Evolutionary conservation across 1,140 invertebrate genomes (phyloP).

Genomic region (Limonius californicus): DNA sequence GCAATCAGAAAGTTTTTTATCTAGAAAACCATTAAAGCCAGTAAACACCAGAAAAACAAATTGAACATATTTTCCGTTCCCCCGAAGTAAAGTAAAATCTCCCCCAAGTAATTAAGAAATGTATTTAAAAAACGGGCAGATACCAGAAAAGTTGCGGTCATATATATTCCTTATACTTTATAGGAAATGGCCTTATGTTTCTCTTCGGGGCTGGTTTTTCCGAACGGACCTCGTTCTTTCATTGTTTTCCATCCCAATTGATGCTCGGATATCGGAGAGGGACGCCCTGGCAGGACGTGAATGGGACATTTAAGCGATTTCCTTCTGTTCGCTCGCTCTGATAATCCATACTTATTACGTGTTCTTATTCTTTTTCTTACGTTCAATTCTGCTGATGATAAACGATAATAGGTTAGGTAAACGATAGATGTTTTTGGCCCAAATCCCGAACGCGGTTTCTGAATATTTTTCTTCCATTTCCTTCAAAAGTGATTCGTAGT

Average conservation of each 20-base stretch:
- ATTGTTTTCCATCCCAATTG: slow-evolving; percentile 1
- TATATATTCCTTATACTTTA: slow-evolving; percentile 43
- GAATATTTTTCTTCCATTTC: slow-evolving; percentile 6
- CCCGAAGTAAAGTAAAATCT: slow-evolving; percentile 12
- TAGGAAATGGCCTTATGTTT: slow-evolving; percentile 41
- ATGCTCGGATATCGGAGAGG: neutral
- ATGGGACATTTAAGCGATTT: neutral
- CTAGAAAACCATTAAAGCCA: neutral
- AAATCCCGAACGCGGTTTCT: neutral
- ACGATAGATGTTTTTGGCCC: slow-evolving; percentile 35
- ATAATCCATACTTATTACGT: slow-evolving; percentile 47
- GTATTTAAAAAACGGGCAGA: slow-evolving; percentile 41
- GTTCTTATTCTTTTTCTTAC: slow-evolving; percentile 43
- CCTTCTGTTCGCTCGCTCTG: slow-evolving; percentile 37
- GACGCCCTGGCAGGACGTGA: neutral
- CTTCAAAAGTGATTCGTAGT: no score
- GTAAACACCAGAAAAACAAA: slow-evolving; percentile 7
- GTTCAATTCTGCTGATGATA: slow-evolving; percentile 37
- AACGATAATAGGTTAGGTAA: slow-evolving; percentile 43
- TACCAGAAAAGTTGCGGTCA: slow-evolving; percentile 37
- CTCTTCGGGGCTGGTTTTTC: slow-evolving; percentile 20
- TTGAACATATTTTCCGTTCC: slow-evolving; percentile 3
- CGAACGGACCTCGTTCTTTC: neutral
- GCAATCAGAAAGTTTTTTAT: neutral
- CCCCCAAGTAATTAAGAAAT: slow-evolving; percentile 39